Conservation (phyloP, 2,888 invertebrate species). For the Fragum sueziense region DNA sequence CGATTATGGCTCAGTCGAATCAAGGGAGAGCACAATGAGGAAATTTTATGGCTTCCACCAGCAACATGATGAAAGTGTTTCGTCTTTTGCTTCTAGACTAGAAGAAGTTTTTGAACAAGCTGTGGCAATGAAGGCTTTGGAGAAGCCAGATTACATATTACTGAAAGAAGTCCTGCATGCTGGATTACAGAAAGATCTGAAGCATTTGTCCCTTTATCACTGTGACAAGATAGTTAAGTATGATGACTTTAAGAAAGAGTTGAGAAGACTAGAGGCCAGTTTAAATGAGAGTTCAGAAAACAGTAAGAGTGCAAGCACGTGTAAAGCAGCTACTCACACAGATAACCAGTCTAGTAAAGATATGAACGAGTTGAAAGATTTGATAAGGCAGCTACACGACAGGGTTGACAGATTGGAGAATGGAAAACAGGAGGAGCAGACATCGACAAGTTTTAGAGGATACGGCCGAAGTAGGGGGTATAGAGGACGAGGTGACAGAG, state of each 20-base stretch:
- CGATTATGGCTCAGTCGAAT: neutral
- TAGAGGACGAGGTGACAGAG: neutral
- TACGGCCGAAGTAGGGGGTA: neutral
- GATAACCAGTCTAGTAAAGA: neutral
- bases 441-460: too few species aligned
- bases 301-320: neutral
- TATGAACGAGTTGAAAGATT: neutral
- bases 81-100: neutral
- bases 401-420: too few species aligned
- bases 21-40: neutral
- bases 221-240: too few species aligned
- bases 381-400: too few species aligned
- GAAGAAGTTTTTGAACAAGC: slow-evolving; percentile 3
- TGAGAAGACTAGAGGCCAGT: too few species aligned
- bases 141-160: neutral
- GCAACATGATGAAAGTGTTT: neutral
- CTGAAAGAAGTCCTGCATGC: too few species aligned
- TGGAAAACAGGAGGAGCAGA: too few species aligned
- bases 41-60: neutral
- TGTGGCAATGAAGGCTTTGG: neutral
- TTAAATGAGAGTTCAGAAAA: too few species aligned
- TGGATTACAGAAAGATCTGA: too few species aligned
- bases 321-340: neutral
- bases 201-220: too few species aligned
- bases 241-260: too few species aligned